Evolutionary conservation across 2,113 vertebrate genomes (phyloP).

Genomic region (Gambusia holbrooki): DNA sequence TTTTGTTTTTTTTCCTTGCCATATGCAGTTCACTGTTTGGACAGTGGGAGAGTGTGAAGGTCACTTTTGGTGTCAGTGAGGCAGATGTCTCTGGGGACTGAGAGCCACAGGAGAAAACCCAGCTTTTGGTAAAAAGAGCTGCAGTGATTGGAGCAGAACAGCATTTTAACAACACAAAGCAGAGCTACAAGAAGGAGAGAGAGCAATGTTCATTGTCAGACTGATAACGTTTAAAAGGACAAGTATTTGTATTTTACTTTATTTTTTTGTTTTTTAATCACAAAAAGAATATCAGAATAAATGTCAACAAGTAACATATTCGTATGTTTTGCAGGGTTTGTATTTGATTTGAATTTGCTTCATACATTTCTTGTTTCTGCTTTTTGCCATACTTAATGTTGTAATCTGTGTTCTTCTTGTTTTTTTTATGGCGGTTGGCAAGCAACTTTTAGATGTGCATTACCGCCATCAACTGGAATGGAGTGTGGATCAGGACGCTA

Average conservation of each 20-base stretch:
- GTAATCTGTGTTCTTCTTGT: too few relatives aligned
- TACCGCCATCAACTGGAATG: too few relatives aligned
- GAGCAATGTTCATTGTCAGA: neutral
- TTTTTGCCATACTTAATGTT: too few relatives aligned
- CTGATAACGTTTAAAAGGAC: neutral
- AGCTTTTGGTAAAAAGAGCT: conserved; percentile 30
- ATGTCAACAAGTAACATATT: neutral
- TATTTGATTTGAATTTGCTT: too few relatives aligned
- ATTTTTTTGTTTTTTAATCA: too few relatives aligned
- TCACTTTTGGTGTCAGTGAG: conserved; percentile 55
- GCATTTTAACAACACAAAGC: conserved; percentile 9
- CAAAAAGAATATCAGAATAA: too few relatives aligned
- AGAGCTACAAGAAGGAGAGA: conserved; percentile 10
- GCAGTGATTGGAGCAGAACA: conserved; percentile 16
- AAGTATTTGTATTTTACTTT: neutral
- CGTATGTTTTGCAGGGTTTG: neutral
- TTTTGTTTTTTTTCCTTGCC: conserved; percentile 25
- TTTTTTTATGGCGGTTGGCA: too few relatives aligned
- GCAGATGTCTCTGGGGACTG: conserved; percentile 61
- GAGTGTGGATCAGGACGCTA: too few relatives aligned
- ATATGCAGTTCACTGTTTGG: conserved; percentile 42
- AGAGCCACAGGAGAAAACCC: conserved; percentile 29
- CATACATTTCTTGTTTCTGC: too few relatives aligned
- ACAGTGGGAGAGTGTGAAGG: conserved; percentile 60
- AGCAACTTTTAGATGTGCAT: too few relatives aligned